Base-by-base conservation (phyloP, 2,797 vertebrate species). In the Pampus argenteus region DNA sequence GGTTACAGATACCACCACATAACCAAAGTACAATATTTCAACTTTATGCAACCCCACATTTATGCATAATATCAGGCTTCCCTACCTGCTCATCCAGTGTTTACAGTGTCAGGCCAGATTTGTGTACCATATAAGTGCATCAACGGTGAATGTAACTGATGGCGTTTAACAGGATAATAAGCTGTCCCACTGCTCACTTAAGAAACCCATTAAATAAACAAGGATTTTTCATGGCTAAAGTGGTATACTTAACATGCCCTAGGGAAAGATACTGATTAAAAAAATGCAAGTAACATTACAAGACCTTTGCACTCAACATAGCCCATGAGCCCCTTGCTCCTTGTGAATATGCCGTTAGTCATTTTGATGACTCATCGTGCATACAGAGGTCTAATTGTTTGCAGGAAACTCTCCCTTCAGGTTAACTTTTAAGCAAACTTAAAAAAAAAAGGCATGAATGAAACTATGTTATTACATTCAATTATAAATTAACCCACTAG, bases 291-390 rank as follows among this genome's bases (percentile, higher is more conserved):
- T 55, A 65, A 74, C 66, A 74, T 76, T 65, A 71, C 65, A 59
- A 79, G 59, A 85, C 54, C 48, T 34, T 66, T 82, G 84, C 86
- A 88, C 84, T 86, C 83, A 86, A 61, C 77, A 31, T 68, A 49
- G 44, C 83, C 80, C 83, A 61, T 29, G 63, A 87, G 79, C 50
- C 62, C 67, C 2, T 60, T 70, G 52, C 65, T 31, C 54, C 29
- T 65, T 57, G 65, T 64, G 49, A 78, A 82, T 58, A 66, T 54
- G 50, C 82, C 71, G 77, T 91, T 78, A 81, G 72, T 83, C 64
- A 76, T 82, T 80, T 56, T 74, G 71, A 83, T 83, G 80, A 85
- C 29, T 77, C 65, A 79, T 60, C 44, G 58, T 40, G 50, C 60
- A 69, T 40, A 45, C 51, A 60, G 26, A 76, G 49, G 66, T 82